Base-by-base conservation (phyloP, 2,113 vertebrate genomes). In the Oncorhynchus mykiss region DNA sequence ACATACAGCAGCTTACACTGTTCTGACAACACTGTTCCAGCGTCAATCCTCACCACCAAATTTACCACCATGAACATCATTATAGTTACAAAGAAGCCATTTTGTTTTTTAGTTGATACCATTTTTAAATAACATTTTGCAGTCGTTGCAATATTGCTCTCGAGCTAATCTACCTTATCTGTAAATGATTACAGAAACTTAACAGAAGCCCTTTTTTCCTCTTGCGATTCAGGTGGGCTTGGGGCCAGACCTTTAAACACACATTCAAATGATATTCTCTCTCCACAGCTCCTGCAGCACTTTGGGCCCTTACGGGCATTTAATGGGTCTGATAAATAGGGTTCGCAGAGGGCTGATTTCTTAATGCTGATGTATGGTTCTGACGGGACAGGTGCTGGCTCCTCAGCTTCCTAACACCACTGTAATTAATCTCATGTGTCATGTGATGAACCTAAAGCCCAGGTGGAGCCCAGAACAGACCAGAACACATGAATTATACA, bases 351-450 rank as follows among this genome's bases (percentile, higher is more conserved):
- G 64, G 65, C 65, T 70, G 82, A 76, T 82, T 83, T 82, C 77
- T 71, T 85, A 80, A 82, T 82, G 75, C 72, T 83, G 82, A 88
- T 83, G 66, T 85, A 86, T 80, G 48, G 75, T 70, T 67, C 66
- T 73, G 80, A 83, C 5, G n/a, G 73, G 80, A 78, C 84, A 84
- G 77, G 79, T 80, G 82, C 83, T 80, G 77, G 70, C 77, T 81
- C 85, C 67, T 80, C 85, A 81, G 83, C 78, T 76, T 80, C 71
- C 70, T 74, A 62, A 48, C 24, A 67, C 73, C 65, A 11, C n/a
- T 9, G 79, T 67, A 82, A 85, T 88, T 85, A 77, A 85, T 87
- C 85, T 78, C 18, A 25, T 48, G 67, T 76, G 80, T 81, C 76
- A 76, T 69, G 80, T 77, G 81, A 79, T 72, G 77, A 82, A 71